Percentiles rank a stretch among this genome's conserved stretches.
These are phyloP conservation scores for Henicopernis longicauda DNA, from an alignment of 2,113 vertebrate species.

Conservation along the genomic window DNA sequence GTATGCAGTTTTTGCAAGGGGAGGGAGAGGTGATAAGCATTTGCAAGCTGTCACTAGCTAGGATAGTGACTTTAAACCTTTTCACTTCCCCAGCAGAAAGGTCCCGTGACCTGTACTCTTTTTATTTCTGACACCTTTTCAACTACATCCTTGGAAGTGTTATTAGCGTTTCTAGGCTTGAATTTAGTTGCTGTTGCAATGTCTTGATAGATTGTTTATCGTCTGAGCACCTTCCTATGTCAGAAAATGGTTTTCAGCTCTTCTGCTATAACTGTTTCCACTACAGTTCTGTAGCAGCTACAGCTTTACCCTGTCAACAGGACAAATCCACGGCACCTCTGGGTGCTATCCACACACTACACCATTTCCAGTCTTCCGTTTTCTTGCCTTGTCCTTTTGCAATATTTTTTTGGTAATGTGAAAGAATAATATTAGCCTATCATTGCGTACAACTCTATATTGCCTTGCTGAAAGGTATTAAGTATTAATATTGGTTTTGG, in stretches of 20 bases:
- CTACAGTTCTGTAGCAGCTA: not conserved
- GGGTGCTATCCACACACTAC: not conserved
- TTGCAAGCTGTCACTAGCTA: not conserved
- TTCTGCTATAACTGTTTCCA: not conserved
- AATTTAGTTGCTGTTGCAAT: not conserved
- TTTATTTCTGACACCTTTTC: not conserved
- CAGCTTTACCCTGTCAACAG: not conserved
- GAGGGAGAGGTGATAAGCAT: not conserved
- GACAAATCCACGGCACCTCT: not conserved
- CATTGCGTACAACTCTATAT: accelerated
- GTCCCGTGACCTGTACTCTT: not conserved
- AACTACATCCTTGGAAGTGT: accelerated
- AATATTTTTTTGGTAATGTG: not conserved
- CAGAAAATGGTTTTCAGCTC: not conserved
- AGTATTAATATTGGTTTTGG: not conserved
- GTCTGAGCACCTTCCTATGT: not conserved
- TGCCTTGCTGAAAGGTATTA: not conserved
- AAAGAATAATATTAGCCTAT: not conserved
- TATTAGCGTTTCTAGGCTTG: not conserved
- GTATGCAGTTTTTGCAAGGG: not conserved
- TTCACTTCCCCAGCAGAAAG: not conserved
- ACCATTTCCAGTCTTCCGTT: not conserved
- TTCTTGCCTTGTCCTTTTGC: not conserved
- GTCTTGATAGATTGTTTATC: not conserved
- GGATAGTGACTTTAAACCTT: not conserved